Evolutionary conservation across 2,797 vertebrate species (phyloP).

Genomic region (Alauda arvensis): DNA sequence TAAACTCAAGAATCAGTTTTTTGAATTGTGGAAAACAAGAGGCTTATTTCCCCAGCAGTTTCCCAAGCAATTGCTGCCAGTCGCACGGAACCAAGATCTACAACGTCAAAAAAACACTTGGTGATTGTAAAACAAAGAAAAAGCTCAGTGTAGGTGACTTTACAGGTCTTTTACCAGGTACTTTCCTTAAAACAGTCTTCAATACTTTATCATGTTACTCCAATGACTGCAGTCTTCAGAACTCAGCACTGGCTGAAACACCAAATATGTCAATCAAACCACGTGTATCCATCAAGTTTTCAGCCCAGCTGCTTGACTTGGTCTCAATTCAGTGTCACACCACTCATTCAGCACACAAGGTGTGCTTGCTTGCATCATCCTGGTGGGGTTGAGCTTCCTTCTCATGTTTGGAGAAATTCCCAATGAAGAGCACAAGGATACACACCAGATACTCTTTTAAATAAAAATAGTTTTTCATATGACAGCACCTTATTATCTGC

Average conservation of each 20-base stretch:
- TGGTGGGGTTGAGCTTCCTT: not conserved
- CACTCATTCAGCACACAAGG: not conserved
- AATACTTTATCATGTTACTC: not conserved
- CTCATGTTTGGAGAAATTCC: not conserved
- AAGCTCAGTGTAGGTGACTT: not conserved
- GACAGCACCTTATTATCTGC: not conserved
- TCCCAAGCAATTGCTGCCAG: not conserved
- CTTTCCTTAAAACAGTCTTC: not conserved
- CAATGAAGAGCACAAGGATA: not conserved
- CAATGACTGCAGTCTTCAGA: not conserved
- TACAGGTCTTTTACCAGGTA: not conserved
- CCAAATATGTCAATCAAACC: not conserved
- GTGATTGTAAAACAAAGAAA: not conserved
- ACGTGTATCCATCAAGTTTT: not conserved
- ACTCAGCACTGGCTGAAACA: not conserved
- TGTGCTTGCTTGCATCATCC: not conserved
- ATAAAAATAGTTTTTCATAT: not conserved
- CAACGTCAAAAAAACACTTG: not conserved
- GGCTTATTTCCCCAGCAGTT: not conserved
- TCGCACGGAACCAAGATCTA: not conserved
- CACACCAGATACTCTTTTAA: not conserved
- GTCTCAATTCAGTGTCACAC: not conserved
- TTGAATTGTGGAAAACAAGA: not conserved
- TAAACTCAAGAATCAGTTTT: not conserved
- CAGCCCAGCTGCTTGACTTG: not conserved